A percentile compares a stretch with the other conserved stretches of the same genome.
Conservation (phyloP, 1,140 invertebrate genomes). For the Antheraea pernyi region DNA sequence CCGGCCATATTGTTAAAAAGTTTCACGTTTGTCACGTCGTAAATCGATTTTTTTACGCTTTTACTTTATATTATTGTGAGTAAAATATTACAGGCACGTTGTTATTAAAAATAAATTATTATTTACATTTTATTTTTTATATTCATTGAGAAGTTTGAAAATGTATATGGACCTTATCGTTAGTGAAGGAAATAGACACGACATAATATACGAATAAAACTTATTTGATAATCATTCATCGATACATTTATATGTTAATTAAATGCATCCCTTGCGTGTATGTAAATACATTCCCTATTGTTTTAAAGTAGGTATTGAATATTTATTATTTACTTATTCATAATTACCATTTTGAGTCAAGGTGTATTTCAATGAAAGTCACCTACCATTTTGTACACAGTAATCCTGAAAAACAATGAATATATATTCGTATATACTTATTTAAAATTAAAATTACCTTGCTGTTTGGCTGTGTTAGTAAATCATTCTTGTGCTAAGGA, state of each 20-base stretch:
- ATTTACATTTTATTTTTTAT: conserved; percentile 14
- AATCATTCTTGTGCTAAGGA: no score
- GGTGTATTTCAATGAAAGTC: neutral
- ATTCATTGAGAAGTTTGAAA: conserved; percentile 7
- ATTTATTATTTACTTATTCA: conserved; percentile 28
- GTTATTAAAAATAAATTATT: conserved; percentile 5
- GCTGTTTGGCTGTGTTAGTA: neutral
- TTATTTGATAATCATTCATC: conserved; percentile 8
- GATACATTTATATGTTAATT: conserved; percentile 29
- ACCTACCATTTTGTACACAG: neutral
- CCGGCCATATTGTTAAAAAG: conserved; percentile 34
- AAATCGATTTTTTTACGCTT: conserved; percentile 34
- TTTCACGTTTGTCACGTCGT: conserved; percentile 49
- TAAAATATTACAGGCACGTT: conserved; percentile 11
- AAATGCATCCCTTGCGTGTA: conserved; percentile 14
- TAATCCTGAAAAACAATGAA: neutral
- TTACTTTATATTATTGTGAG: conserved; percentile 16
- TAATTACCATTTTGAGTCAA: conserved; percentile 5
- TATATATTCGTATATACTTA: neutral
- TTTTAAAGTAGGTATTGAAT: conserved; percentile 23
- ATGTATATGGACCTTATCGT: no score
- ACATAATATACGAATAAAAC: neutral
- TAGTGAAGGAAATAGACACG: neutral
- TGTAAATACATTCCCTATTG: conserved; percentile 24
- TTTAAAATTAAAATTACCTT: neutral